phyloP scores from a whole-genome alignment of 1,140 invertebrate genomes.

The Cydia strobilella region DNA sequence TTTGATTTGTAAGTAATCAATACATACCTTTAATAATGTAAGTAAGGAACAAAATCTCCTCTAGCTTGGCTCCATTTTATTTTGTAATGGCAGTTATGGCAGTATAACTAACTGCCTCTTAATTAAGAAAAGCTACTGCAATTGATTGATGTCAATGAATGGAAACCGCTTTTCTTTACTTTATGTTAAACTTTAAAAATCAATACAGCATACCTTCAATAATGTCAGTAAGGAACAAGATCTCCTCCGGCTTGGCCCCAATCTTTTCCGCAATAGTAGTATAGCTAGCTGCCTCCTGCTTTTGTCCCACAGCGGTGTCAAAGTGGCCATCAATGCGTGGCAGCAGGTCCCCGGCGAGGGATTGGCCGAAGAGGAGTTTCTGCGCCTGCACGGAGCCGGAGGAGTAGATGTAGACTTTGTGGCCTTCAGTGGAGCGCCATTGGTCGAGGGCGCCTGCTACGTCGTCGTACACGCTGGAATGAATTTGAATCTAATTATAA shows the following conservation, averaged over 20 bases:
- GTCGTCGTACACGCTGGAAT: constrained; percentile 91
- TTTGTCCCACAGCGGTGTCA: constrained; percentile 91
- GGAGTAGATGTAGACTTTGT: constrained; percentile 93
- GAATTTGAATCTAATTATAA: neutral
- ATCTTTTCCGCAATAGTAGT: constrained; percentile 87
- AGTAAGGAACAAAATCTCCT: too few relatives aligned
- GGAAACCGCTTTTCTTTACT: too few relatives aligned
- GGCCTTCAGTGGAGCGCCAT: constrained; percentile 83
- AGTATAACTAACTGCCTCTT: too few relatives aligned
- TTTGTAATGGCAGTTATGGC: too few relatives aligned
- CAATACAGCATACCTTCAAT: constrained; percentile 85
- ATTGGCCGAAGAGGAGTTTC: constrained; percentile 91
- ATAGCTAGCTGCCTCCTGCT: constrained; percentile 88
- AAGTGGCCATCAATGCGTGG: constrained; percentile 90
- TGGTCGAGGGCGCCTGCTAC: constrained; percentile 86
- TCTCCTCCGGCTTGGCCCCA: constrained; percentile 81
- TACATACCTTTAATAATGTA: too few relatives aligned
- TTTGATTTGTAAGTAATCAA: too few relatives aligned
- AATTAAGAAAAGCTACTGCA: too few relatives aligned
- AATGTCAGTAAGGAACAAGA: constrained; percentile 93
- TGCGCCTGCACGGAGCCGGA: constrained; percentile 96
- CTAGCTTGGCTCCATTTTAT: too few relatives aligned
- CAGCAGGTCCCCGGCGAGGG: constrained; percentile 88
- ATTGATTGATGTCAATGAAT: too few relatives aligned
- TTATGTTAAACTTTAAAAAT: neutral